Conservation (phyloP, 2,888 invertebrate genomes). For the Agelastica alni region DNA sequence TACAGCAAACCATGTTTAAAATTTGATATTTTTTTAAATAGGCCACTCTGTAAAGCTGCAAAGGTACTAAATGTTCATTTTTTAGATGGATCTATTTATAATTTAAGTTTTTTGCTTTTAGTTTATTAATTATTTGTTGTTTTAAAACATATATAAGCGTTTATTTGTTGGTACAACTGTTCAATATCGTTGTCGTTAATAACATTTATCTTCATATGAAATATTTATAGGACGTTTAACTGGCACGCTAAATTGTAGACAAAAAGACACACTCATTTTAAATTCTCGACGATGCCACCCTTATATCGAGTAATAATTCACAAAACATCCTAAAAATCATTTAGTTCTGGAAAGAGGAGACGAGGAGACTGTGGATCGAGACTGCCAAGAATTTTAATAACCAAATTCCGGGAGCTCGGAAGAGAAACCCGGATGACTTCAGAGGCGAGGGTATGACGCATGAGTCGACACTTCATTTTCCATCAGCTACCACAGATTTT, state of each 20-base stretch:
- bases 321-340: slow-evolving; percentile 48
- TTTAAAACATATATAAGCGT: no score
- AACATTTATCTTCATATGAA: neutral
- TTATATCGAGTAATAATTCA: slow-evolving; percentile 43
- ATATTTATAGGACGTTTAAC: neutral
- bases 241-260: neutral
- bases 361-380: slow-evolving; percentile 35
- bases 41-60: no score
- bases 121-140: no score
- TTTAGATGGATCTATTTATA: no score
- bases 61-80: no score
- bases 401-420: slow-evolving; percentile 43
- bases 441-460: slow-evolving; percentile 20
- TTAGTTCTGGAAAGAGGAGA: slow-evolving; percentile 44
- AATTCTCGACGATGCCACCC: slow-evolving; percentile 8
- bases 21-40: no score
- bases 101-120: no score
- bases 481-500: slow-evolving; percentile 20
- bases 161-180: no score
- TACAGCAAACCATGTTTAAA: no score
- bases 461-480: slow-evolving; percentile 26
- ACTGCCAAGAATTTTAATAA: slow-evolving; percentile 51
- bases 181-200: no score
- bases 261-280: slow-evolving; percentile 9
- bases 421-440: slow-evolving; percentile 26